These are phyloP conservation scores for Novumbra hubbsi DNA, from an alignment of 2,797 vertebrate species.

Conservation along the genomic window DNA sequence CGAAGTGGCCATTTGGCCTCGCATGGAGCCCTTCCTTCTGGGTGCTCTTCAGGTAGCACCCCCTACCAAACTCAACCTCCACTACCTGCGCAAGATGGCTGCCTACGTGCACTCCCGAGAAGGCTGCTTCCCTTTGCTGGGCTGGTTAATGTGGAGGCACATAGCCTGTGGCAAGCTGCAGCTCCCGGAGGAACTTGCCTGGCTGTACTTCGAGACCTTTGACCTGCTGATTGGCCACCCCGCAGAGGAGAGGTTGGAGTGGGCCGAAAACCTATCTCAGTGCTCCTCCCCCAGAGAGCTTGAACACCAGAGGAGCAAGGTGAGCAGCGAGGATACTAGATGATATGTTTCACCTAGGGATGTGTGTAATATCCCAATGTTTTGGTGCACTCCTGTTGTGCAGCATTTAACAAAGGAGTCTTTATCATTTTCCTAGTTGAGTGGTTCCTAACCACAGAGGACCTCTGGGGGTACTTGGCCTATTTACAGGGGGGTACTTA, in stretches of 20 bases:
- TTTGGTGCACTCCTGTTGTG: background rate
- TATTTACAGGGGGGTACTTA: no score
- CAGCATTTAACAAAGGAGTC: background rate
- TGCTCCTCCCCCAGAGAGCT: conserved; percentile 80
- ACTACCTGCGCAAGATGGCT: conserved; percentile 91
- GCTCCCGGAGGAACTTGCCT: conserved; percentile 83
- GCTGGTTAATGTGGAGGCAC: conserved; percentile 89
- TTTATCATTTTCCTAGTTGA: background rate
- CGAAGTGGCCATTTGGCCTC: conserved; percentile 83
- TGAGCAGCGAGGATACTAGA: conserved; percentile 40
- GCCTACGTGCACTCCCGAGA: conserved; percentile 82
- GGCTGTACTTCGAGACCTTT: conserved; percentile 95
- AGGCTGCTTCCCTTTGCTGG: conserved; percentile 82
- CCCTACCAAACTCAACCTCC: conserved; percentile 84
- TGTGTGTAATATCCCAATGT: background rate
- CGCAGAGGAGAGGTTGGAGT: conserved; percentile 77
- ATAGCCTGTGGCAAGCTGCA: conserved; percentile 96
- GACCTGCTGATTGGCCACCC: conserved; percentile 74
- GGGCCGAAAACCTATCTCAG: conserved; percentile 86
- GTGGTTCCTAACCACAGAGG: no score
- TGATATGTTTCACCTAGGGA: background rate
- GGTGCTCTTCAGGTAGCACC: conserved; percentile 82
- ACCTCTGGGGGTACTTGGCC: no score
- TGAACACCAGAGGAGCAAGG: conserved; percentile 85
- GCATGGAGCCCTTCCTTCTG: conserved; percentile 88